Percentiles rank a stretch among this genome's conserved stretches.
These are phyloP conservation scores for Andrena chrysosceles DNA, from an alignment of 2,888 invertebrate species.

Conservation along the genomic window DNA sequence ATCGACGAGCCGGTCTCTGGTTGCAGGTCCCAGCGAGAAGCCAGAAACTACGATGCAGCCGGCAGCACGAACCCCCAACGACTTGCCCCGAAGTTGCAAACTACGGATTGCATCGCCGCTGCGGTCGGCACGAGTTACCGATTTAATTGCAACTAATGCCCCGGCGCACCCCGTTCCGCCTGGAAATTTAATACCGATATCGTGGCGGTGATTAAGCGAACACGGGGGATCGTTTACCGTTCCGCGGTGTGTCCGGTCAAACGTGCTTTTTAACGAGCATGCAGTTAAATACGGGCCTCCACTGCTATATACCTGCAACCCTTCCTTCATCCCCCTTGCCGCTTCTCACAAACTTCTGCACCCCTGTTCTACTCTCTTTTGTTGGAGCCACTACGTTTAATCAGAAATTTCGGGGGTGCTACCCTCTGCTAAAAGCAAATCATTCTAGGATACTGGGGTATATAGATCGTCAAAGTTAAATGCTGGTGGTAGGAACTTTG, in stretches of 20 bases:
- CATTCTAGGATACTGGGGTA: too few species aligned
- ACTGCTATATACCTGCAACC: too few species aligned
- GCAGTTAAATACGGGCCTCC: background rate
- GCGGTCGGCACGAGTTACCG: conserved; percentile 46
- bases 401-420: too few species aligned
- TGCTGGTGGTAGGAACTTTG: too few species aligned
- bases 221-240: conserved; percentile 2
- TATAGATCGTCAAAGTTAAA: too few species aligned
- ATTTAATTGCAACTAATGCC: conserved; percentile 70
- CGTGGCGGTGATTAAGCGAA: conserved; percentile 44
- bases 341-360: too few species aligned
- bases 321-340: too few species aligned
- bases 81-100: conserved; percentile 74
- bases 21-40: conserved; percentile 21
- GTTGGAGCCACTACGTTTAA: too few species aligned
- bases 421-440: too few species aligned
- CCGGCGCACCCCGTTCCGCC: conserved; percentile 15
- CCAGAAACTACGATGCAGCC: conserved; percentile 43
- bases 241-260: background rate
- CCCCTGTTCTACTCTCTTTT: too few species aligned
- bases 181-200: conserved; percentile 61
- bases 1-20: conserved; percentile 8
- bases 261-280: background rate
- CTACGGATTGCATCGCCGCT: conserved; percentile 70
- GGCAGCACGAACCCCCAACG: conserved; percentile 57